Conservation (phyloP, 2,113 vertebrate species). For the Pheucticus melanocephalus region DNA sequence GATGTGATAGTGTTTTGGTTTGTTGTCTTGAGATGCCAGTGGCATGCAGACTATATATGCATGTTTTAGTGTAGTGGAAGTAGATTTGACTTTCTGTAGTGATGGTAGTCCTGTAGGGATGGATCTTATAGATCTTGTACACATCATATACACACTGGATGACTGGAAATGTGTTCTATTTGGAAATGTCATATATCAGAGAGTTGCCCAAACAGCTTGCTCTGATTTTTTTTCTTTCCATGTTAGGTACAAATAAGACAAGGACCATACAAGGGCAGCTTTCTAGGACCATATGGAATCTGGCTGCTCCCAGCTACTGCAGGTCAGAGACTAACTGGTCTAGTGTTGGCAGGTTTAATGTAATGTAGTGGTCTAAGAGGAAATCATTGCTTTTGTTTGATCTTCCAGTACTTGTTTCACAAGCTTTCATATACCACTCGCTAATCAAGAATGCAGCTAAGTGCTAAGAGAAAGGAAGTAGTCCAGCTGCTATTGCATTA, state of each 20-base stretch:
- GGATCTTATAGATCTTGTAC: neutral
- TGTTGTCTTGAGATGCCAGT: neutral
- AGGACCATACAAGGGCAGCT: neutral
- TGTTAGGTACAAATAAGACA: neutral
- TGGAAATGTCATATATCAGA: neutral
- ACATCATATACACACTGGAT: neutral
- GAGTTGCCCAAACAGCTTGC: neutral
- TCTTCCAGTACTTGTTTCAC: slow-evolving; percentile 26
- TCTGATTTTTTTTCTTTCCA: neutral
- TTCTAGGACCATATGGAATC: neutral
- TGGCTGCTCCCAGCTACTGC: neutral
- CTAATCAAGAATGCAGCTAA: neutral
- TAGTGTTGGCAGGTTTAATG: neutral
- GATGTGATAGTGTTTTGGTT: neutral
- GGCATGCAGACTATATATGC: neutral
- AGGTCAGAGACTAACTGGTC: neutral
- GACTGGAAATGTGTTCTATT: neutral
- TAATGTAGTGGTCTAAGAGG: neutral
- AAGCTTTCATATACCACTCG: neutral
- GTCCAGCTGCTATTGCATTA: slow-evolving; percentile 15
- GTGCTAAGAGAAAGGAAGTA: neutral
- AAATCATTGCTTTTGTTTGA: slow-evolving; percentile 30
- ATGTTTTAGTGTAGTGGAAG: neutral
- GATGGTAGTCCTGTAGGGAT: neutral
- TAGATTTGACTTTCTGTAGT: neutral